Evolutionary conservation across 2,797 vertebrate genomes (phyloP).

Genomic region (Ctenochaetus hawaiiensis): DNA sequence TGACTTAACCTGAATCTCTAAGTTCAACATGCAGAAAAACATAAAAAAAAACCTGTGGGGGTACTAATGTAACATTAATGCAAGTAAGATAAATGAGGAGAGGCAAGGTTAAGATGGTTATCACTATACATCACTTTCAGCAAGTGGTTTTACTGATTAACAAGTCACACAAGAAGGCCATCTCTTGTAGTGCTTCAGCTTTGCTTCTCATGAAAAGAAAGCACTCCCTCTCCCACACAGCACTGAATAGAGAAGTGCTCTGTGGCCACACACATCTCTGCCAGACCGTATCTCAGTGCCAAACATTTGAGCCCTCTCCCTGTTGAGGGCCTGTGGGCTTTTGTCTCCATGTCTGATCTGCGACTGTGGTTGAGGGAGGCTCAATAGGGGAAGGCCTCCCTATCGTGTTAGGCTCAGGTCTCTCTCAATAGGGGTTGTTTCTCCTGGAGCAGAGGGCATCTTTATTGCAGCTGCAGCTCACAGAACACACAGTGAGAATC

Average conservation of each 20-base stretch:
- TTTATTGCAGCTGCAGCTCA: slow-evolving; percentile 45
- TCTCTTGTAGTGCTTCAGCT: slow-evolving; percentile 46
- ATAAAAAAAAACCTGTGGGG: background rate
- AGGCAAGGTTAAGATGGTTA: slow-evolving; percentile 48
- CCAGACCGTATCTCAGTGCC: slow-evolving; percentile 65
- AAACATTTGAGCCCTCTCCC: slow-evolving; percentile 76
- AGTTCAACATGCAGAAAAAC: background rate
- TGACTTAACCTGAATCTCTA: slow-evolving; percentile 23
- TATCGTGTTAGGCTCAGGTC: slow-evolving; percentile 61
- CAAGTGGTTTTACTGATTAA: slow-evolving; percentile 63
- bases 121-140: slow-evolving; percentile 57
- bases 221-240: slow-evolving; percentile 58
- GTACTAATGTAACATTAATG: slow-evolving; percentile 15
- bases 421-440: slow-evolving; percentile 57
- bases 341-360: slow-evolving; percentile 71
- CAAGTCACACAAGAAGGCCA: slow-evolving; percentile 56
- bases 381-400: slow-evolving; percentile 60
- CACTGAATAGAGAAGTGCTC: slow-evolving; percentile 66
- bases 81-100: slow-evolving; percentile 24
- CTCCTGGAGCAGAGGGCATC: slow-evolving; percentile 42
- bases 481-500: slow-evolving; percentile 19
- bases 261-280: slow-evolving; percentile 71
- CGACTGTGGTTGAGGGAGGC: slow-evolving; percentile 55
- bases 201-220: slow-evolving; percentile 57
- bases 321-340: slow-evolving; percentile 63